These are phyloP conservation scores for Schizopygopsis malacanthus DNA, from an alignment of 2,797 vertebrate species.

Conservation along the genomic window DNA sequence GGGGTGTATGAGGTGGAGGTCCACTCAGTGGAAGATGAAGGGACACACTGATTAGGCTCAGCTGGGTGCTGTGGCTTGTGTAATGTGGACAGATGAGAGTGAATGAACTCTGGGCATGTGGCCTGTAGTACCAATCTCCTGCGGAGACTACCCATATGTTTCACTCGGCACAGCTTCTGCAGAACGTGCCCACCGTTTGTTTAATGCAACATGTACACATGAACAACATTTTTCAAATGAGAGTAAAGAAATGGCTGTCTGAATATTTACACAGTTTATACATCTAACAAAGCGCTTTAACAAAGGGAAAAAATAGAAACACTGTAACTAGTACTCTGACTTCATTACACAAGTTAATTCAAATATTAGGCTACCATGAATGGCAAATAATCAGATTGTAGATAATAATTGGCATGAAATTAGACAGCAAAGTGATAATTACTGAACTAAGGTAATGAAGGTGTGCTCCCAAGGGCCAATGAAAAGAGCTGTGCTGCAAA, in stretches of 20 bases:
- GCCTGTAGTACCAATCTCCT: constrained; percentile 53
- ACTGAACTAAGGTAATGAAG: background rate
- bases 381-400: constrained; percentile 19
- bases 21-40: constrained; percentile 12
- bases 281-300: background rate
- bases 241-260: background rate
- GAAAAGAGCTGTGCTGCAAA: background rate
- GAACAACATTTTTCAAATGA: constrained; percentile 1
- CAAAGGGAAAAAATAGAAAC: background rate
- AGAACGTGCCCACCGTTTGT: constrained; percentile 7
- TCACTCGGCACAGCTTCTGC: constrained; percentile 26
- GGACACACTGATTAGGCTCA: constrained; percentile 46
- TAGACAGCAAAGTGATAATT: background rate
- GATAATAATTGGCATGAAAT: background rate
- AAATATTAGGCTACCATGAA: background rate
- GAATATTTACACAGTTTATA: background rate
- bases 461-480: background rate
- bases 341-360: background rate
- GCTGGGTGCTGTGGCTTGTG: constrained; percentile 44
- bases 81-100: constrained; percentile 52
- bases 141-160: constrained; percentile 58
- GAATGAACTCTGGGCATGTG: constrained; percentile 47
- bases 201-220: constrained; percentile 13
- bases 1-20: background rate
- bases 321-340: background rate